Base-by-base conservation (phyloP, 2,113 vertebrate species). In the Labrus mixtus region DNA sequence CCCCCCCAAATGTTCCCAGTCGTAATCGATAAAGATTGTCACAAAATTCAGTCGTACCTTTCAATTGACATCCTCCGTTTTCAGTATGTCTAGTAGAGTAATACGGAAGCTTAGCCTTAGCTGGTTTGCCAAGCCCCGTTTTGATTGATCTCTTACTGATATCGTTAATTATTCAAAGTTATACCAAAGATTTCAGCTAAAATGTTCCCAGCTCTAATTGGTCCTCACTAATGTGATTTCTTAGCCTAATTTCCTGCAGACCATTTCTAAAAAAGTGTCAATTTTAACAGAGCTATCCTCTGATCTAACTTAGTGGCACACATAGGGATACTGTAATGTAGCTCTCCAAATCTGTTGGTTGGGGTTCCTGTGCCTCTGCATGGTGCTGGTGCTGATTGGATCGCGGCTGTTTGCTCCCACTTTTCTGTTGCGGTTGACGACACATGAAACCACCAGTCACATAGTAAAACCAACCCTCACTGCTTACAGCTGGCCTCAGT, bases 341-440 rank as follows among this genome's bases (percentile, higher is more conserved):
- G 41, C 10, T 1, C 16, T 67, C 12, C 29, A 68, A 60, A 76
- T 79, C n/a, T 54, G 63, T 66, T 50, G 65, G 51, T 79, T 81
- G 90, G 96, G 96, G 96, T 95, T 96, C 91, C 95, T 87, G 93
- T 95, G 96, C 96, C 96, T 93, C 97, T 98, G 97, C 95, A 95
- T 53, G 97, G 96, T 96, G 95, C 96, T 96, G 89, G 95, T 98
- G 97, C 97, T 96, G 82, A 93, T 95, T 99, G 98, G 96, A 98
- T 98, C 97, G 98, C 90, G 96, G 96, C 97, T 99, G 98, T 99
- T 99, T 98, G 98, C 97, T 97, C 97, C 98, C 98, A 99, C 98
- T 99, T 99, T 99, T 99, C 98, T 99, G 98, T 99, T 99, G 98
- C 98, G 98, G 98, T 99, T 99, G 98, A 99, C 98, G 98, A 98